phyloP scores from a whole-genome alignment of 2,113 vertebrate species.

The Muntiacus reevesi region DNA sequence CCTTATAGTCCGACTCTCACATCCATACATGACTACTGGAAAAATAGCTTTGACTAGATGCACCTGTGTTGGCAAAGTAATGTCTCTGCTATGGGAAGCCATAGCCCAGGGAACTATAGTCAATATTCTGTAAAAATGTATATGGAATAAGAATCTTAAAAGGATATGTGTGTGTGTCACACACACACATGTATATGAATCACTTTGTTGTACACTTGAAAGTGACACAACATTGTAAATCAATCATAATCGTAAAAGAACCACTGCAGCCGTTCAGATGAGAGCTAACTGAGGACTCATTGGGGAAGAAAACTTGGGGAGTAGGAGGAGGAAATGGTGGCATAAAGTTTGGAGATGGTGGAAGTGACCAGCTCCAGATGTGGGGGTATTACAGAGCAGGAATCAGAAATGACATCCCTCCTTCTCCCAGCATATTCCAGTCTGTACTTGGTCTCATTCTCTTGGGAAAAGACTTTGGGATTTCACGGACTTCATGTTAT shows the following conservation, averaged over 20 bases:
- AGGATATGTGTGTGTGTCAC: neutral
- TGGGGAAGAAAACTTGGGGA: neutral
- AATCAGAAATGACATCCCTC: neutral
- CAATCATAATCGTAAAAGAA: neutral
- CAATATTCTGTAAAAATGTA: neutral
- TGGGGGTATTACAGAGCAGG: rapidly evolving
- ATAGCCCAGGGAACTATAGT: neutral
- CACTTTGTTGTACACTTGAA: neutral
- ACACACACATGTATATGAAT: neutral
- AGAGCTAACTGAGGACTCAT: neutral
- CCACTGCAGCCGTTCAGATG: neutral
- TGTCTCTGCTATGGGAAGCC: neutral
- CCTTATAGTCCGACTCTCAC: neutral
- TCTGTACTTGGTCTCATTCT: neutral
- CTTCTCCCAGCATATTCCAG: neutral
- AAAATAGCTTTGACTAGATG: neutral
- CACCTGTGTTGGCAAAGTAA: neutral
- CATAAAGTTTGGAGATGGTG: neutral
- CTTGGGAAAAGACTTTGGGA: neutral
- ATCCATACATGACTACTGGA: neutral
- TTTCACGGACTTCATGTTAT: neutral
- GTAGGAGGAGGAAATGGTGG: neutral
- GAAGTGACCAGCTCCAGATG: neutral
- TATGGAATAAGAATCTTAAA: neutral
- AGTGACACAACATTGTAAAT: neutral